These are phyloP conservation scores for Aeoliscus strigatus DNA, from an alignment of 2,797 vertebrate species.

Conservation along the genomic window DNA sequence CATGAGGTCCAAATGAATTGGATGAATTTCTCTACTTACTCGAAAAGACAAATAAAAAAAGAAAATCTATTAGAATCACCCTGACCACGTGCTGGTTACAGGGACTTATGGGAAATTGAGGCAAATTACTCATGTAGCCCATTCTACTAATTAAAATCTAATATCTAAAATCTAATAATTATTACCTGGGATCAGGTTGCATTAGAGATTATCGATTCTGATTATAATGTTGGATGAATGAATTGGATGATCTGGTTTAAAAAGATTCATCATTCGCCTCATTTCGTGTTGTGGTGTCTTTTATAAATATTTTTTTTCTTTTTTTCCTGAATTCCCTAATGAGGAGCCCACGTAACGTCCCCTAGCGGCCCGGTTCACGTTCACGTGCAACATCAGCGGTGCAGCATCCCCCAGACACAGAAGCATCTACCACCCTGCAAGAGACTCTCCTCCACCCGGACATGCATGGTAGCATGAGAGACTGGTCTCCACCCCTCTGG, in stretches of 20 bases:
- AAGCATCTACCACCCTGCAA: slow-evolving; percentile 1
- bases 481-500: too few species aligned
- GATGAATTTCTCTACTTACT: too few species aligned
- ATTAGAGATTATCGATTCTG: not conserved
- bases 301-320: slow-evolving; percentile 13
- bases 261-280: not conserved
- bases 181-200: not conserved
- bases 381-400: slow-evolving; percentile 17
- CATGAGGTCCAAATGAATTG: too few species aligned
- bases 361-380: slow-evolving; percentile 48
- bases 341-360: slow-evolving; percentile 43
- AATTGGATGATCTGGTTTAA: not conserved
- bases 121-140: not conserved
- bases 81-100: not conserved
- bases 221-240: not conserved
- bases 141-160: too few species aligned
- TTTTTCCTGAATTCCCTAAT: not conserved
- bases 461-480: too few species aligned
- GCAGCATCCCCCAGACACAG: slow-evolving; percentile 8
- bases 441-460: too few species aligned
- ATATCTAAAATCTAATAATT: not conserved
- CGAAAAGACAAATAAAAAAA: too few species aligned
- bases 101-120: not conserved
- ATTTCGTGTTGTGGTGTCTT: not conserved
- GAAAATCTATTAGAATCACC: not conserved